A percentile compares a stretch with the other conserved stretches of the same genome.
Evolutionary conservation across 2,888 invertebrate species (phyloP).

Genomic region (Microdon myrmicae): DNA sequence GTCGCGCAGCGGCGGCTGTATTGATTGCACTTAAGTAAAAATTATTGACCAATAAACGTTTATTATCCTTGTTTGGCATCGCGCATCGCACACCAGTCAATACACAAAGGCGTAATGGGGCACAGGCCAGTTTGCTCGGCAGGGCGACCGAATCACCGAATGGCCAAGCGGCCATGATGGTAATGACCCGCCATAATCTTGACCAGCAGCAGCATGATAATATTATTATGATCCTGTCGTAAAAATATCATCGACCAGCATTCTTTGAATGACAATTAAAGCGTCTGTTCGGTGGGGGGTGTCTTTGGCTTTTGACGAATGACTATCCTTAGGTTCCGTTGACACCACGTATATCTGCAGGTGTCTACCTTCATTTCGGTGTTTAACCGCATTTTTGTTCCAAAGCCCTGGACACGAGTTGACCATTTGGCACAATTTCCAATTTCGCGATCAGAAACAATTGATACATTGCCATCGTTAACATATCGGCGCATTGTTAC

Average conservation of each 20-base stretch:
- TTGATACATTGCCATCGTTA: slow-evolving; percentile 55
- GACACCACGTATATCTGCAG: neutral
- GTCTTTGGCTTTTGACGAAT: too few relatives aligned
- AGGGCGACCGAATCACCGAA: too few relatives aligned
- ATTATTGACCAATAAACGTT: slow-evolving; percentile 47
- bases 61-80: slow-evolving; percentile 44
- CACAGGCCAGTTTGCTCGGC: neutral
- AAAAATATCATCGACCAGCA: slow-evolving; percentile 44
- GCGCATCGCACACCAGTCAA: slow-evolving; percentile 16
- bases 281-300: too few relatives aligned
- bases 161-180: slow-evolving; percentile 19
- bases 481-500: slow-evolving; percentile 56
- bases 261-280: slow-evolving; percentile 44
- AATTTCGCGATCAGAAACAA: slow-evolving; percentile 16
- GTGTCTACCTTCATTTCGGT: too few relatives aligned
- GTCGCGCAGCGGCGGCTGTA: slow-evolving; percentile 26
- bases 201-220: slow-evolving; percentile 24
- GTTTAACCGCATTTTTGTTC: too few relatives aligned
- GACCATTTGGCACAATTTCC: slow-evolving; percentile 9
- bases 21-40: slow-evolving; percentile 48
- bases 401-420: slow-evolving; percentile 11
- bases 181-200: slow-evolving; percentile 20
- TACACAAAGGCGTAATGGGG: slow-evolving; percentile 20
- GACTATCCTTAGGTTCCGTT: neutral
- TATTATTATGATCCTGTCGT: slow-evolving; percentile 46